phyloP scores from a whole-genome alignment of 2,113 vertebrate species.

The Pontoporia blainvillei region DNA sequence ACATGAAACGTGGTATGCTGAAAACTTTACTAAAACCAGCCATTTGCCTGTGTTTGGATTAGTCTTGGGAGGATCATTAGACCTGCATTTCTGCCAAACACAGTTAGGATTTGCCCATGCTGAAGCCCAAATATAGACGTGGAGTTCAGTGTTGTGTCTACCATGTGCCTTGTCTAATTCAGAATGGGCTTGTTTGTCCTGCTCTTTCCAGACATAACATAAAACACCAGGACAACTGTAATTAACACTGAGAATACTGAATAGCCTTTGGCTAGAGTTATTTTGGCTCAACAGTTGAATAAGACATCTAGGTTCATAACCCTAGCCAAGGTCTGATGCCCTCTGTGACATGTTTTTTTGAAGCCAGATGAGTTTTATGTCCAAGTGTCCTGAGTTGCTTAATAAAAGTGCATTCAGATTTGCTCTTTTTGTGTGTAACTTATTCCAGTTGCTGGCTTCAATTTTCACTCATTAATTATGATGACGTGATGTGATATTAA shows the following conservation, averaged over 20 bases:
- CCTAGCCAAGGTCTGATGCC: not conserved
- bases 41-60: constrained; percentile 32
- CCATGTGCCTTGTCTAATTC: constrained; percentile 33
- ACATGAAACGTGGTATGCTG: not conserved
- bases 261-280: not conserved
- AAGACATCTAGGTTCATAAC: constrained; percentile 18
- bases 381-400: not conserved
- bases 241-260: constrained; percentile 20
- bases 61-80: constrained; percentile 28
- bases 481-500: constrained; percentile 24
- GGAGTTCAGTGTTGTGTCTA: constrained; percentile 48
- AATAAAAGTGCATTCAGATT: not conserved
- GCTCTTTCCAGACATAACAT: constrained; percentile 45
- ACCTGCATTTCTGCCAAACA: constrained; percentile 42
- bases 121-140: constrained; percentile 27
- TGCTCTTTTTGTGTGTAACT: not conserved
- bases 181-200: not conserved
- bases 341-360: not conserved
- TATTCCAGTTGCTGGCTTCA: not conserved
- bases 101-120: constrained; percentile 9
- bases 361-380: not conserved
- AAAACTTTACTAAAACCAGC: constrained; percentile 2
- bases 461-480: not conserved
- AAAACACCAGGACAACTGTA: constrained; percentile 36
- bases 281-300: not conserved